Evolutionary conservation across 2,888 invertebrate species (phyloP), one percentile per base, ranked within the genome.

Genomic region (Drosophila suboccidentalis): DNA sequence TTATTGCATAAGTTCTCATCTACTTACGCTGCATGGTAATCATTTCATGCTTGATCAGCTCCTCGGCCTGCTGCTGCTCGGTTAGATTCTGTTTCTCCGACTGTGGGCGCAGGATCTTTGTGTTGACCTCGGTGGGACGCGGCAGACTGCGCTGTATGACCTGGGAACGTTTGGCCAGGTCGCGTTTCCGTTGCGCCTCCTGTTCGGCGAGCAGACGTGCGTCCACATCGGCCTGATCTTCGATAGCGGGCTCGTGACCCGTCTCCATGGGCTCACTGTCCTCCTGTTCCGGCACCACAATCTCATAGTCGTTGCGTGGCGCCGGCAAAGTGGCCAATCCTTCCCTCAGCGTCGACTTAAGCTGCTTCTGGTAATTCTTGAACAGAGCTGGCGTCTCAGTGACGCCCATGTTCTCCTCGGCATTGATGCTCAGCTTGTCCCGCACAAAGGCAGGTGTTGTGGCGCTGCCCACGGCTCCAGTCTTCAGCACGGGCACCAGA

Each of bases 281-380:
- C 59, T 96, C 96, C 59, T 95, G 95, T 72, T 98, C 98, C 0
- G 99, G 98, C 13, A 99, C 97, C 44, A 99, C 98, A 88, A 99
- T 98, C 94, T 99, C 99, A 92, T 98, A 99, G 93, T 99, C 99
- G 92, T 99, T 99, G 82, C 97, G 96, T 0, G 99, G 99, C 1
- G 95, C 93, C 1, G 99, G 99, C 65, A 99, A 93, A 0, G 95
- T 93, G 26, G 96, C 95, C 29, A 99, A 93, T 0, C 97, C 97
- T 73, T 95, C 94, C 46, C 96, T 95, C 22, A 98, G 94, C 60
- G 96, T 95, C 59, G 96, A 95, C 90, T 96, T 96, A 36, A 95
- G 94, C 93, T 96, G 95, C 90, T 95, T 95, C 77, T 96, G 96
- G 81, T 95, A 94, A 81, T 94, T 95, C 83, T 94, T 94, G 51